Conservation (phyloP, 2,797 vertebrate genomes). For the Amniataba percoides region DNA sequence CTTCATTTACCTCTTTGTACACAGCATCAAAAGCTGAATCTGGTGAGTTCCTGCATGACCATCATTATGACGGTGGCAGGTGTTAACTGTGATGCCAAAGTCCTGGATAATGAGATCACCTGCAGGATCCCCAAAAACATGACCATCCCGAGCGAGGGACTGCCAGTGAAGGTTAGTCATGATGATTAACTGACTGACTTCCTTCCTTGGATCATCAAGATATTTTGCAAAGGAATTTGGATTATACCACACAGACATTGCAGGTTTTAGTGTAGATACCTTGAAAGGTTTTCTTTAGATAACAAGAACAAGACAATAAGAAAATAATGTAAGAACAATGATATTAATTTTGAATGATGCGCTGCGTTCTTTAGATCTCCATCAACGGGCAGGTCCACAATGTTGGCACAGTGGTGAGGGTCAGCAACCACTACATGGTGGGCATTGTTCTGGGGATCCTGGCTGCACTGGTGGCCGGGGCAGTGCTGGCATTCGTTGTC, state of each 20-base stretch:
- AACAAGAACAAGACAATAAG: too few species aligned
- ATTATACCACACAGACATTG: not conserved
- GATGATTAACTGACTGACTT: not conserved
- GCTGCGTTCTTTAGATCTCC: constrained; percentile 85
- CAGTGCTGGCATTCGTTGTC: constrained; percentile 81
- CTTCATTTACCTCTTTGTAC: constrained; percentile 11
- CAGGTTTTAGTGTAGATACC: not conserved
- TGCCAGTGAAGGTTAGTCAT: constrained; percentile 86
- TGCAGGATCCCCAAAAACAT: constrained; percentile 90
- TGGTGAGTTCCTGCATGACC: constrained; percentile 90
- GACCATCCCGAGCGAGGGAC: constrained; percentile 82
- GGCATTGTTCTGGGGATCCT: constrained; percentile 87
- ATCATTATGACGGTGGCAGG: constrained; percentile 91
- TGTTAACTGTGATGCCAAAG: constrained; percentile 87
- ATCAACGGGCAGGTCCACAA: constrained; percentile 86
- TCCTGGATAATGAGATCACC: constrained; percentile 91
- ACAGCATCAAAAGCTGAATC: constrained; percentile 90
- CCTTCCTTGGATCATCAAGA: not conserved
- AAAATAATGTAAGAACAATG: not conserved
- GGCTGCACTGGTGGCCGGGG: constrained; percentile 85
- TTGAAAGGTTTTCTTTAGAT: too few species aligned
- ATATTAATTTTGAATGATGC: not conserved
- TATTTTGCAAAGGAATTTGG: not conserved
- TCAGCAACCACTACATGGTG: constrained; percentile 85
- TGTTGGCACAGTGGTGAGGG: constrained; percentile 87